Evolutionary conservation across 2,113 vertebrate species (phyloP).

Genomic region (Acanthochromis polyacanthus): DNA sequence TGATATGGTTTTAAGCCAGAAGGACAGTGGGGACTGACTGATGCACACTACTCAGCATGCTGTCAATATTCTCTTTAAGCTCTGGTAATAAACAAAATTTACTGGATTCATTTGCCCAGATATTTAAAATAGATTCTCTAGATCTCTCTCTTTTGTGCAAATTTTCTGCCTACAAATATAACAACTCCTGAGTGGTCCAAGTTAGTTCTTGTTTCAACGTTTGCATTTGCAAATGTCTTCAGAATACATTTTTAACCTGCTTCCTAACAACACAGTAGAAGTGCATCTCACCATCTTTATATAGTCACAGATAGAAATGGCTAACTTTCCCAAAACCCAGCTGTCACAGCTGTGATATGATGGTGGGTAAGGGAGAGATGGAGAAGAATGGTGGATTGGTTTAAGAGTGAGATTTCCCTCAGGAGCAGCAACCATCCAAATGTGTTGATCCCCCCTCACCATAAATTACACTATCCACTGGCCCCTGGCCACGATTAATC

Average conservation of each 20-base stretch:
- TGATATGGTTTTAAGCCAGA: constrained; percentile 58
- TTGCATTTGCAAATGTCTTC: constrained; percentile 9
- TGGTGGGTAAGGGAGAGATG: constrained; percentile 27
- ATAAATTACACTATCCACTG: constrained; percentile 83
- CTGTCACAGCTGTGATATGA: constrained; percentile 49
- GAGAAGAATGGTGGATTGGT: constrained; percentile 71
- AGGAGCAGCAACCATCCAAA: constrained; percentile 77
- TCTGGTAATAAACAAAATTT: constrained; percentile 32
- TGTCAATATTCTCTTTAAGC: constrained; percentile 59
- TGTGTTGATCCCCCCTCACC: constrained; percentile 75
- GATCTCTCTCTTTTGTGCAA: not conserved
- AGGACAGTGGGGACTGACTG: constrained; percentile 55
- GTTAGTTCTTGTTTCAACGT: constrained; percentile 1
- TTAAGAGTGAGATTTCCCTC: constrained; percentile 80
- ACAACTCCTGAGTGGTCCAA: not conserved
- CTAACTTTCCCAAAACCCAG: constrained; percentile 24
- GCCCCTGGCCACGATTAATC: constrained; percentile 81
- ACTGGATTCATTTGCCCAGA: constrained; percentile 18
- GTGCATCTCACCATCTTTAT: constrained; percentile 32
- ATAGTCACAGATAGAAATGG: constrained; percentile 41
- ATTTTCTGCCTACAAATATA: constrained; percentile 2
- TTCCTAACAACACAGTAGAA: constrained; percentile 3
- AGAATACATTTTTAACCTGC: not conserved
- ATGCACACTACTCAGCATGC: constrained; percentile 54
- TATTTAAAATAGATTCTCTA: not conserved